Evolutionary conservation across 2,113 vertebrate species (phyloP).

Genomic region (Myanophis thanlyinensis): DNA sequence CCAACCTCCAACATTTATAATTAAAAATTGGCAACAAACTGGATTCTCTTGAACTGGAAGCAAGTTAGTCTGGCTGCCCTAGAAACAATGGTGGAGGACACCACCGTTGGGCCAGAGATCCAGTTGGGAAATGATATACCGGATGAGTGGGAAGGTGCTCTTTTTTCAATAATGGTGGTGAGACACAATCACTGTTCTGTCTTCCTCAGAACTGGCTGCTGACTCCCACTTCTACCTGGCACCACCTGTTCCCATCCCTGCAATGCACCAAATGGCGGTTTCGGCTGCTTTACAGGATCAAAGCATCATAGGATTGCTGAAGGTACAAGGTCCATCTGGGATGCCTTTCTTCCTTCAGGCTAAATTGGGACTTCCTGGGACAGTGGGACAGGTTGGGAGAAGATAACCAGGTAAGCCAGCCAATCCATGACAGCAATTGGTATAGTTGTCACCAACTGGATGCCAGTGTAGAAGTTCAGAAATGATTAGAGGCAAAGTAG

Average conservation of each 20-base stretch:
- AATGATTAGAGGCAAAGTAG: not conserved
- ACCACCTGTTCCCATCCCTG: not conserved
- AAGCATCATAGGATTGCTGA: not conserved
- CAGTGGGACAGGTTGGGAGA: not conserved
- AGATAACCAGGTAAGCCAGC: not conserved
- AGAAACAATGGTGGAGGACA: not conserved
- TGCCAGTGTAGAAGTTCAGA: not conserved
- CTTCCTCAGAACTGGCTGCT: not conserved
- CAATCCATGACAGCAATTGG: not conserved
- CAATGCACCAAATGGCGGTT: not conserved
- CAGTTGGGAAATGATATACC: not conserved
- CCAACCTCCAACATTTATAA: not conserved
- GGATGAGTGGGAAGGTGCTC: not conserved
- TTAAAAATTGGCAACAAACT: not conserved
- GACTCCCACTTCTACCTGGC: not conserved
- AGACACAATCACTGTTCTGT: not conserved
- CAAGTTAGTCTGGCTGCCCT: not conserved
- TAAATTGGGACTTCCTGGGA: not conserved
- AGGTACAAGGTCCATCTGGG: not conserved
- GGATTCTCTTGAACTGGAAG: not conserved
- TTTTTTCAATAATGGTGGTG: not conserved
- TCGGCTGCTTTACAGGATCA: not conserved
- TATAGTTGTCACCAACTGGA: not conserved
- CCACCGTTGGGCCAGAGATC: not conserved
- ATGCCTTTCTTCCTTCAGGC: not conserved